These are phyloP conservation scores for Rhodeus uyekii DNA, from an alignment of 2,797 vertebrate species.

Conservation along the genomic window DNA sequence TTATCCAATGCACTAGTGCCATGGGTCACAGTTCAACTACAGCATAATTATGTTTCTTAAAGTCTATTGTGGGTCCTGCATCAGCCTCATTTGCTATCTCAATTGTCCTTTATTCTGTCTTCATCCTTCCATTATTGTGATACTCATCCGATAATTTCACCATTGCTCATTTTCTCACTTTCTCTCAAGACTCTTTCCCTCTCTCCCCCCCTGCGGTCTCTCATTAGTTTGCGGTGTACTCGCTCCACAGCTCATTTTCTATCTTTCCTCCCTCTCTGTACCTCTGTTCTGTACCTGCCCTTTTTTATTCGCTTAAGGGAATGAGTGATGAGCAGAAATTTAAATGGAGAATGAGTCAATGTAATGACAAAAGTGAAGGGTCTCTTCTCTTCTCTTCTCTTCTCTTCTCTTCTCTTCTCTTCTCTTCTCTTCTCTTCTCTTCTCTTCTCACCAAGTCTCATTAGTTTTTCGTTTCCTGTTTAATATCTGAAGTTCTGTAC, in stretches of 20 bases:
- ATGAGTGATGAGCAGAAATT: slow-evolving; percentile 14
- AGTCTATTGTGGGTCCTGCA: not conserved
- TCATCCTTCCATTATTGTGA: not conserved
- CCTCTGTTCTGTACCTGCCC: slow-evolving; percentile 12
- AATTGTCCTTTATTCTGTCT: not conserved
- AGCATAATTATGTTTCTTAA: not conserved
- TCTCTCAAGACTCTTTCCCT: not conserved
- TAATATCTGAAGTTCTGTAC: too few species aligned
- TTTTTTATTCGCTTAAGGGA: slow-evolving; percentile 5
- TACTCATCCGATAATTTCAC: not conserved
- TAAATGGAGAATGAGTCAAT: slow-evolving; percentile 19
- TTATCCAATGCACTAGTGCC: not conserved
- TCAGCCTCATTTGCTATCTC: slow-evolving; percentile 9
- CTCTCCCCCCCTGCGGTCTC: not conserved
- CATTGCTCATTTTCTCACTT: slow-evolving; percentile 4
- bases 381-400: not conserved
- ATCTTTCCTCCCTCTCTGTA: not conserved
- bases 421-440: not conserved
- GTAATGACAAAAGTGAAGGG: not conserved
- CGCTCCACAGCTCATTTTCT: slow-evolving; percentile 13
- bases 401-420: not conserved
- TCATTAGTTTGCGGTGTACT: slow-evolving; percentile 3
- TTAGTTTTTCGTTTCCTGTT: too few species aligned
- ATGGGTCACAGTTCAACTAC: not conserved
- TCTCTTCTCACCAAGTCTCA: not conserved